These are phyloP conservation scores for Lamellibrachia luymesi DNA, from an alignment of 1,140 invertebrate genomes.

Conservation along the genomic window DNA sequence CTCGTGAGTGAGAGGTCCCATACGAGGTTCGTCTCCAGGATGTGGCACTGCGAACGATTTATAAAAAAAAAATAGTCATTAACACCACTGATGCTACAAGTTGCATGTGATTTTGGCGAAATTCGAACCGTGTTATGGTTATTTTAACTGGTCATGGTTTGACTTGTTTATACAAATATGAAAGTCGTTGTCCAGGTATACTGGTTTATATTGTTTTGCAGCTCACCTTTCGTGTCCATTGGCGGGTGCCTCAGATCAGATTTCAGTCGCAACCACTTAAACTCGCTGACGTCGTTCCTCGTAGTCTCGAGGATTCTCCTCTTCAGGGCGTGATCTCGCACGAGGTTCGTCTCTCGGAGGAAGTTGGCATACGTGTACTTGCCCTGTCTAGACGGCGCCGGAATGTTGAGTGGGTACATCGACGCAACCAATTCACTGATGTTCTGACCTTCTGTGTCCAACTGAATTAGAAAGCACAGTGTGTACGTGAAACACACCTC, in stretches of 20 bases:
- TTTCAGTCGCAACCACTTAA: slow-evolving; percentile 44
- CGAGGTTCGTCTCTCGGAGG: slow-evolving; percentile 45
- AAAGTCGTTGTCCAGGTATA: neutral
- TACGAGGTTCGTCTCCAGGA: too few species aligned
- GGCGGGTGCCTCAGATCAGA: slow-evolving; percentile 52
- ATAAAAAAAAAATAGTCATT: slow-evolving; percentile 8
- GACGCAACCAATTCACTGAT: slow-evolving; percentile 50
- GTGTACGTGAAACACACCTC: neutral
- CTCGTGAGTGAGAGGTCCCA: too few species aligned
- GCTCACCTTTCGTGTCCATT: slow-evolving; percentile 49
- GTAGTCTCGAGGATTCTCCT: slow-evolving; percentile 46
- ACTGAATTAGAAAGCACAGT: neutral
- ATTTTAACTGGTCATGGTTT: neutral
- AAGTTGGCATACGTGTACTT: slow-evolving; percentile 51
- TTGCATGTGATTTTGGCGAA: neutral
- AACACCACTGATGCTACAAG: neutral
- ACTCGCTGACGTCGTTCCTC: slow-evolving; percentile 42
- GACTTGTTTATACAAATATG: neutral
- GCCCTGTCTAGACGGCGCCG: slow-evolving; percentile 48
- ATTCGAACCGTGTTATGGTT: neutral
- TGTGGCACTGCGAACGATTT: neutral
- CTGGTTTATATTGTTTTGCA: neutral
- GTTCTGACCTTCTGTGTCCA: slow-evolving; percentile 40
- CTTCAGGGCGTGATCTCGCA: slow-evolving; percentile 46
- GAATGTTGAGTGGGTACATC: slow-evolving; percentile 55